These are phyloP conservation scores for Phacellophora camtschatica DNA, from an alignment of 30 jellyfish, hydroid and myxozoan genomes.

Conservation along the genomic window DNA sequence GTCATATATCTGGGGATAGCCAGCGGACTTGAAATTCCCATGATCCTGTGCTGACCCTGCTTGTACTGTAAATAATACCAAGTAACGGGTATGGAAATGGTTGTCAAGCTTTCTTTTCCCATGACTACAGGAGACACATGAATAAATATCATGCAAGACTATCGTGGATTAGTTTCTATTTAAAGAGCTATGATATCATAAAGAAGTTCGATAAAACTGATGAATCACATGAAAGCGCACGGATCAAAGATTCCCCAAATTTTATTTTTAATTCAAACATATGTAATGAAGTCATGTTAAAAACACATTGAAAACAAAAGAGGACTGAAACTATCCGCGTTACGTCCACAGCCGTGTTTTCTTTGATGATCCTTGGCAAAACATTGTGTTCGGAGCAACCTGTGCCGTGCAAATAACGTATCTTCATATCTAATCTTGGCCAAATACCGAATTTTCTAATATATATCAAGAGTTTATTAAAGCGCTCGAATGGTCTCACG, in stretches of 20 bases:
- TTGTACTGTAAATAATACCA: too few relatives aligned
- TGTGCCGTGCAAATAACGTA: slow-evolving; percentile 33
- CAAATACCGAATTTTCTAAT: slow-evolving; percentile 46
- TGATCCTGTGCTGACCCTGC: too few relatives aligned
- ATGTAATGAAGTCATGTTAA: neutral
- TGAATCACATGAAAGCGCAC: slow-evolving; percentile 4
- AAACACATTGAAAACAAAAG: slow-evolving; percentile 17
- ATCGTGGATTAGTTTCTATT: neutral
- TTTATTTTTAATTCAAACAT: slow-evolving; percentile 1
- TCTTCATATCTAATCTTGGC: neutral
- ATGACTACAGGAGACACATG: neutral
- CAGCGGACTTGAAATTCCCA: too few relatives aligned
- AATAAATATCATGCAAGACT: neutral
- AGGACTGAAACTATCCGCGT: slow-evolving; percentile 11
- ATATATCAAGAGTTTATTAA: neutral
- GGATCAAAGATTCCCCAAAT: slow-evolving; percentile 40
- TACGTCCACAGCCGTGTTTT: slow-evolving; percentile 22
- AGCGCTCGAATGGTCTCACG: too few relatives aligned
- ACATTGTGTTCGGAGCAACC: slow-evolving; percentile 40
- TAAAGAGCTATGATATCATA: slow-evolving; percentile 16
- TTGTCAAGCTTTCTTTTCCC: too few relatives aligned
- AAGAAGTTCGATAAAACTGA: slow-evolving; percentile 10
- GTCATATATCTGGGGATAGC: too few relatives aligned
- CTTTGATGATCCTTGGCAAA: slow-evolving; percentile 18
- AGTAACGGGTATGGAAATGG: too few relatives aligned